Evolutionary conservation across 2,888 invertebrate species (phyloP).

Genomic region (Nemurella pictetii): DNA sequence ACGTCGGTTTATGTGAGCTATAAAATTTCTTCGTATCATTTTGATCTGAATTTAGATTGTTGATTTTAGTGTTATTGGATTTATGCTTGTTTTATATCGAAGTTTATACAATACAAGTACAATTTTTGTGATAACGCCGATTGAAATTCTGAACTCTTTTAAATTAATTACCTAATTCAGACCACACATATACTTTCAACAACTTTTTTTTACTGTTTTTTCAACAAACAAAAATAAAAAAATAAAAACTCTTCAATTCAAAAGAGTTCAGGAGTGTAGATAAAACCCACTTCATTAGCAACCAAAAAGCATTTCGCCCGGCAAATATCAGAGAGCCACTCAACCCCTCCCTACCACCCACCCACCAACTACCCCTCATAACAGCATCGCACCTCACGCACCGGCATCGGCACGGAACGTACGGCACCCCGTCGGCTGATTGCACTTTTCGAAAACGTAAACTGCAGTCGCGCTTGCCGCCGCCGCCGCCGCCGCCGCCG

Average conservation of each 20-base stretch:
- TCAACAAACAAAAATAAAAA: too few species aligned
- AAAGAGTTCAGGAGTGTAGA: neutral
- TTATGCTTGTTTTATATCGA: neutral
- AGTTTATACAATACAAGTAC: too few species aligned
- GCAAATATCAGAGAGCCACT: neutral
- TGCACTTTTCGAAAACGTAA: neutral
- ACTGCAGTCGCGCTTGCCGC: neutral
- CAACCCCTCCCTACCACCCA: neutral
- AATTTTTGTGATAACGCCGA: too few species aligned
- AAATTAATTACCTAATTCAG: neutral
- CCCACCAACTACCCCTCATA: neutral
- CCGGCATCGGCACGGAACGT: neutral
- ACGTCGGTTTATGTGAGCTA: neutral
- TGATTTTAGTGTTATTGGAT: neutral
- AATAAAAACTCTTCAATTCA: neutral
- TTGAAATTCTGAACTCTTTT: too few species aligned
- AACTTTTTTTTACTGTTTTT: too few species aligned
- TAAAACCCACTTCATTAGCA: neutral
- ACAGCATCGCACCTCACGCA: neutral
- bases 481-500: neutral
- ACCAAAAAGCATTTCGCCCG: neutral
- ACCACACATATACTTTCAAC: too few species aligned
- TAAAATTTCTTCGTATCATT: neutral
- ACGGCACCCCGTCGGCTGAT: neutral
- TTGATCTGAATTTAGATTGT: neutral